phyloP scores from a whole-genome alignment of 2,797 vertebrate genomes.

The Gila robusta region DNA sequence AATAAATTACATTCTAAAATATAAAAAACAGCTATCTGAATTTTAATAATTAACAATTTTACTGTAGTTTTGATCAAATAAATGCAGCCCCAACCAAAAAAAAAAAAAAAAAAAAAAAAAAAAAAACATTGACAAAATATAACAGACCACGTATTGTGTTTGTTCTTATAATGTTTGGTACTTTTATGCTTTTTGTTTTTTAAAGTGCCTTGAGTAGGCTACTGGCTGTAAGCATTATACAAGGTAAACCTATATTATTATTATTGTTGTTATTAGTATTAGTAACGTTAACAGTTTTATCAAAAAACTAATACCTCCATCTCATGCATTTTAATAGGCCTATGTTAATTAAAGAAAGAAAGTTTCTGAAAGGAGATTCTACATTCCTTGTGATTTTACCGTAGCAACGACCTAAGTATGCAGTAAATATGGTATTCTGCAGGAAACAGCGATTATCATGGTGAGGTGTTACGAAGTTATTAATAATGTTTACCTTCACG shows the following conservation, averaged over 20 bases:
- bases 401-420: too few species aligned
- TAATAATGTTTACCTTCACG: conserved; percentile 13
- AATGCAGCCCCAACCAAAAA: neutral
- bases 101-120: neutral
- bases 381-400: neutral
- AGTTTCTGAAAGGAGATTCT: neutral
- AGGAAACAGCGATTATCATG: neutral
- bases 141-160: neutral
- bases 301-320: neutral
- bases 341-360: too few species aligned
- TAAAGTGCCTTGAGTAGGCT: neutral
- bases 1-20: neutral
- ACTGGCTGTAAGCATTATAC: neutral
- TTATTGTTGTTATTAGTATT: neutral
- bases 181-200: neutral
- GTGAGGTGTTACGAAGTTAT: neutral
- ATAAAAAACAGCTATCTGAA: neutral
- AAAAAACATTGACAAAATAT: neutral
- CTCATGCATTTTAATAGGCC: neutral
- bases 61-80: neutral
- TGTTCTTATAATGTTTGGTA: neutral
- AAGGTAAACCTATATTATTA: too few species aligned
- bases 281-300: too few species aligned
- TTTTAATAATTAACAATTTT: neutral
- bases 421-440: neutral